phyloP scores from a whole-genome alignment of 2,113 vertebrate species.

The Onychostruthus taczanowskii region DNA sequence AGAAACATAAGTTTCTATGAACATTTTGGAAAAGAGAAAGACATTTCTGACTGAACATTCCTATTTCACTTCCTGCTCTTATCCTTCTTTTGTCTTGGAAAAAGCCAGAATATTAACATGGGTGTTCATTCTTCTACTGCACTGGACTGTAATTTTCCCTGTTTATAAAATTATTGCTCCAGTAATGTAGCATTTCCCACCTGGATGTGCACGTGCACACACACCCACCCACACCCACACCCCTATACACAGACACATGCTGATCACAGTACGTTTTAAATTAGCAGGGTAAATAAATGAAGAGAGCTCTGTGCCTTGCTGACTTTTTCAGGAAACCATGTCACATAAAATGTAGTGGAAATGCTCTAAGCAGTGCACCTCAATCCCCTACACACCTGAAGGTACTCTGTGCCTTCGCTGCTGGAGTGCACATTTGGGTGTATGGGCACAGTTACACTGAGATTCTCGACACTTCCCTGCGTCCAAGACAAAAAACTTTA shows the following conservation, averaged over 20 bases:
- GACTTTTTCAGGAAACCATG: not conserved
- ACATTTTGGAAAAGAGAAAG: not conserved
- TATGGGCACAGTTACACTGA: fast-evolving
- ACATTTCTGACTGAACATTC: not conserved
- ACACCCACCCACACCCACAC: not conserved
- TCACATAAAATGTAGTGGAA: not conserved
- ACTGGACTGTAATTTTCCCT: not conserved
- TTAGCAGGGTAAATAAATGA: not conserved
- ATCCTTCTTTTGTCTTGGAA: not conserved
- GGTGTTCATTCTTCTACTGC: not conserved
- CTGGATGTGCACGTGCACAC: fast-evolving
- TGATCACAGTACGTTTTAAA: not conserved
- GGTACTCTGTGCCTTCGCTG: not conserved
- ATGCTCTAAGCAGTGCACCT: not conserved
- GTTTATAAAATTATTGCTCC: not conserved
- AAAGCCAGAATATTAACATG: not conserved
- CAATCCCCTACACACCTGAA: not conserved
- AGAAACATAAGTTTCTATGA: not conserved
- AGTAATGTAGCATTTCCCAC: not conserved
- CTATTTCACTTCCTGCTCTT: not conserved
- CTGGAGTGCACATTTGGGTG: not conserved
- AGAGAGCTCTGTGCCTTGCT: not conserved
- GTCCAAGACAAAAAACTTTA: not conserved
- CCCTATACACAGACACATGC: not conserved
- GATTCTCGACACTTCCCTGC: not conserved